phyloP scores from a whole-genome alignment of 2,797 vertebrate genomes.

The Artibeus jamaicensis region DNA sequence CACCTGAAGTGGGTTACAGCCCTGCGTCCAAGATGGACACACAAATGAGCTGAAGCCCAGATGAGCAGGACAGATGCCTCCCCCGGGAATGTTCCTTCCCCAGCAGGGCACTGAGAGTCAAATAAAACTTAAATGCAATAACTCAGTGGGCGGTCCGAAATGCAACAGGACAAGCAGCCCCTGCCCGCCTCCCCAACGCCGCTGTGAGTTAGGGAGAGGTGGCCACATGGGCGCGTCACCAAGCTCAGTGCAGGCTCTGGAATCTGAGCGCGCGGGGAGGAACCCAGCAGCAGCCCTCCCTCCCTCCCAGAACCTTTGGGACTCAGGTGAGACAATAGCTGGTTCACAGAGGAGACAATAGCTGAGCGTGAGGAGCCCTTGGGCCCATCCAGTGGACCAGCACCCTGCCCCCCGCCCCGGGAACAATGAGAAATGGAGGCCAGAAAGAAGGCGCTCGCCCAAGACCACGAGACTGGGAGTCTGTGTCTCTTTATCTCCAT shows the following conservation, averaged over 20 bases:
- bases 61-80: not conserved
- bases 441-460: not conserved
- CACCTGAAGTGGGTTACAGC: not conserved
- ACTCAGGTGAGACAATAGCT: not conserved
- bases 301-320: not conserved
- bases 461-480: not conserved
- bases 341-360: not conserved
- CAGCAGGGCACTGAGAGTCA: not conserved
- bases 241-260: rapidly evolving
- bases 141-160: not conserved
- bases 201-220: rapidly evolving
- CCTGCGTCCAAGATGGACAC: not conserved
- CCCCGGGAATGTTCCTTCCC: not conserved
- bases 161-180: rapidly evolving
- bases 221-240: rapidly evolving
- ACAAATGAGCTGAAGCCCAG: not conserved
- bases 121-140: not conserved
- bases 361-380: rapidly evolving
- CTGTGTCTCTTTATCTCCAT: not conserved
- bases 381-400: rapidly evolving
- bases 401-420: too few relatives aligned
- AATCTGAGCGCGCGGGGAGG: rapidly evolving
- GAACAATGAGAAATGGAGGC: not conserved
- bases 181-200: rapidly evolving
- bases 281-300: rapidly evolving